Evolutionary conservation across 1,140 invertebrate genomes (phyloP), one percentile per base, ranked within the genome.

Genomic region (Saccostrea cuccullata): DNA sequence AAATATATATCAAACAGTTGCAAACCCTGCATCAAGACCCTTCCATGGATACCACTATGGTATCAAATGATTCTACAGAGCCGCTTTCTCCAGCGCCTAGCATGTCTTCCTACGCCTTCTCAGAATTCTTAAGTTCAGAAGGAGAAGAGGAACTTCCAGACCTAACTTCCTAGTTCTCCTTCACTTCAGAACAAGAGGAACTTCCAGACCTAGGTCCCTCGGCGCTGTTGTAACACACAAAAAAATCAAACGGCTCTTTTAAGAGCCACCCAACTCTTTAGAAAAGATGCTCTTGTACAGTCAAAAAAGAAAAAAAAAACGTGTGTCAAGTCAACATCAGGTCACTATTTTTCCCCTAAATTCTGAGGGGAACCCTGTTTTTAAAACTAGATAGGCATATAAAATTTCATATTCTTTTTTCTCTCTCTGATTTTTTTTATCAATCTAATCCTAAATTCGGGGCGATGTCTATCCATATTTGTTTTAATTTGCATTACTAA

Each of bases 1-100:
- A n/a, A n/a, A n/a, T n/a, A n/a, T 99, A 99, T 93, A 99, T 99
- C 90, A 96, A 97, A 91, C 97, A 97, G 83, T 95, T 99, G 73
- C 97, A 98, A 93, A 96, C 96, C 91, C 93, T 98, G 11, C 94
- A 99, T 36, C 77, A 85, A 40, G 67, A 60, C 82, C 47, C 30
- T 30, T 84, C 56, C 40, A 56, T 70, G 40, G 83, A 88, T 36
- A n/a, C 64, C 8, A 70, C 55, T 55, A 60, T 23, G 64, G 70
- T 36, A 55, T 47, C 47, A 30, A 47, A 40, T 40, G 60, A 55
- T 55, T 85, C 84, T 26, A 58, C 55, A 20, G 84, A 85, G 55
- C 88, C 87, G 47, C 86, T 83, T 73, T 90, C 89, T 17, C 89
- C 89, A 23, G 83, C 89, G 0, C 86, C 89, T 20, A 90, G 89